A percentile compares a stretch with the other conserved stretches of the same genome.
These are phyloP conservation scores for Gallinago solitaria DNA, from an alignment of 2,797 vertebrate genomes.

Conservation along the genomic window DNA sequence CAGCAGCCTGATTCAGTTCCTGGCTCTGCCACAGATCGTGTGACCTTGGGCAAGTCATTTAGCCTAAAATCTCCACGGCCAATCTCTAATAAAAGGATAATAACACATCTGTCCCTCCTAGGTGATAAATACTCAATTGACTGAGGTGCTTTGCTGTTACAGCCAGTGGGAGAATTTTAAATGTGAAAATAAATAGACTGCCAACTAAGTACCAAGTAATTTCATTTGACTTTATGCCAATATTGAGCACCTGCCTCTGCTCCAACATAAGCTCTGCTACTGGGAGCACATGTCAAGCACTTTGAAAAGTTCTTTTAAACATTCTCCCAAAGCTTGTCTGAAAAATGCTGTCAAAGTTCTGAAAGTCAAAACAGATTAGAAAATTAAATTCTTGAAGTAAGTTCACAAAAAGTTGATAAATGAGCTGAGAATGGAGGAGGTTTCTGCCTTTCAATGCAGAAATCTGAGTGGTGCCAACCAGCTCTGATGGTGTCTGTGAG, in stretches of 20 bases:
- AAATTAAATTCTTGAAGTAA: background rate
- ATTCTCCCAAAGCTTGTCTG: background rate
- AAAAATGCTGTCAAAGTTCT: background rate
- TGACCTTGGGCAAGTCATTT: slow-evolving; percentile 26
- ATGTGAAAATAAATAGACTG: background rate
- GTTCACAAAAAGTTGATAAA: background rate
- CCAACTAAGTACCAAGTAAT: background rate
- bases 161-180: slow-evolving; percentile 6
- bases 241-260: background rate
- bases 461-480: background rate
- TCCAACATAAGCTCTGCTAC: background rate
- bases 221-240: background rate
- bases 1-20: background rate
- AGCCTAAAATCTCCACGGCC: background rate
- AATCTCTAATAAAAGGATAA: slow-evolving; percentile 19
- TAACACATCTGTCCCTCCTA: background rate
- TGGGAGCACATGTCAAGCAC: background rate
- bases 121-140: background rate
- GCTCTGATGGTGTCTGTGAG: background rate
- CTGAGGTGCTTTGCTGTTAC: background rate
- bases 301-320: background rate
- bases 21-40: background rate
- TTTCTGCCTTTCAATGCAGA: background rate
- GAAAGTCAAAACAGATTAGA: background rate
- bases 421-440: background rate